Conservation (phyloP, 2,797 vertebrate species). For the Onychomys arenicola region DNA sequence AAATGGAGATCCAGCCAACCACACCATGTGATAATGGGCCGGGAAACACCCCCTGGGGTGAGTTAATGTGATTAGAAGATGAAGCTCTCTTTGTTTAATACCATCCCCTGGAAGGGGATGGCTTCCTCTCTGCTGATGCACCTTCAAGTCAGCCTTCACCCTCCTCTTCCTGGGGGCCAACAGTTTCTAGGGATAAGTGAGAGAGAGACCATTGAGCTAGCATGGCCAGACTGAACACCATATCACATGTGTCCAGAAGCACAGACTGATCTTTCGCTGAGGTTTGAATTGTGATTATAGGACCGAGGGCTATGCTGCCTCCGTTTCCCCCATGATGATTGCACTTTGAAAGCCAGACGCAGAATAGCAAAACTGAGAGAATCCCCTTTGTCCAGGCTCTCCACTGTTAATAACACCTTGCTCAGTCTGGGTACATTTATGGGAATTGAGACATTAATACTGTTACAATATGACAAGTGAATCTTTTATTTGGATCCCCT, state of each 20-base stretch:
- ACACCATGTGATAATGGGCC: slow-evolving; percentile 72
- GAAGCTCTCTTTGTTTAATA: slow-evolving; percentile 70
- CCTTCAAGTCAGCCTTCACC: not conserved
- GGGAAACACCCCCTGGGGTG: slow-evolving; percentile 81
- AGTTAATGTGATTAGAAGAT: slow-evolving; percentile 69
- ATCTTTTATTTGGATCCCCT: not conserved
- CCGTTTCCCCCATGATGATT: not conserved
- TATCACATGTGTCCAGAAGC: no score
- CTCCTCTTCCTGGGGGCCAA: not conserved
- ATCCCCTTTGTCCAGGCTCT: not conserved
- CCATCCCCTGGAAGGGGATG: not conserved
- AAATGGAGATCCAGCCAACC: slow-evolving; percentile 82
- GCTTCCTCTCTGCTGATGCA: slow-evolving; percentile 36
- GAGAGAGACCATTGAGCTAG: not conserved
- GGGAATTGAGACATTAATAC: not conserved
- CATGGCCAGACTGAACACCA: not conserved
- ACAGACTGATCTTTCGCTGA: not conserved
- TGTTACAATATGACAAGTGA: not conserved
- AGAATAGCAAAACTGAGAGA: not conserved
- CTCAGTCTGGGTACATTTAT: not conserved
- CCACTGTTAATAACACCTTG: not conserved
- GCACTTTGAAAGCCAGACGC: not conserved
- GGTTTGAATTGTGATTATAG: not conserved
- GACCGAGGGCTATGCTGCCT: not conserved
- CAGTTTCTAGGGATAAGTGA: not conserved